Conservation (phyloP, 1,140 invertebrate species). For the Armadillidium nasatum region DNA sequence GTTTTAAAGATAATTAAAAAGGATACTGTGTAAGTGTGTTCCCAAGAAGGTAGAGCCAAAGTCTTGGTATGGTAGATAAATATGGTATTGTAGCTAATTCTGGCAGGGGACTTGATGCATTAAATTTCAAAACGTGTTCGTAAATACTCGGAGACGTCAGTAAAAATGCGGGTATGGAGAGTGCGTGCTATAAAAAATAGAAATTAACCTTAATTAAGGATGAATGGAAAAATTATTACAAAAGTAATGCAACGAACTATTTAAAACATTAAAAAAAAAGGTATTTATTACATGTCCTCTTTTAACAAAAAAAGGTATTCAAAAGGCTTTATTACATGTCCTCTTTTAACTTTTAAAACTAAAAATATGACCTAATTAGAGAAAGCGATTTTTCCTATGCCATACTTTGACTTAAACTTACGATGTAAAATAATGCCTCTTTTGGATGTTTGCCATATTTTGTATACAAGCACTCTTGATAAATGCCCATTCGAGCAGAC, state of each 20-base stretch:
- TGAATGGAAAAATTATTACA: too few species aligned
- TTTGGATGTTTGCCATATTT: constrained; percentile 87
- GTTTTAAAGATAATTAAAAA: constrained; percentile 41
- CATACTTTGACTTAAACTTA: too few species aligned
- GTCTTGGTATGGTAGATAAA: constrained; percentile 49
- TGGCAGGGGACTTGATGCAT: constrained; percentile 51
- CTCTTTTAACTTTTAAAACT: too few species aligned
- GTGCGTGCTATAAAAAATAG: constrained; percentile 62
- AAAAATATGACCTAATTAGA: too few species aligned
- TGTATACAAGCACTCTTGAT: constrained; percentile 83
- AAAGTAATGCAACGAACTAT: too few species aligned
- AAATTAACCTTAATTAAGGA: too few species aligned
- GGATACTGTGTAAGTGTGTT: constrained; percentile 88
- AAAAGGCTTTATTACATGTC: too few species aligned
- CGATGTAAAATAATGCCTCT: constrained; percentile 90
- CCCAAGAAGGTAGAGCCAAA: constrained; percentile 64
- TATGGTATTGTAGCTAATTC: constrained; percentile 50
- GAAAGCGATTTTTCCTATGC: too few species aligned
- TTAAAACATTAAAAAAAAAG: too few species aligned
- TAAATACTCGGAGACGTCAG: constrained; percentile 68
- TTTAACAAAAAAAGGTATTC: too few species aligned
- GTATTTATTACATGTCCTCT: too few species aligned
- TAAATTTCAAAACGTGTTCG: constrained; percentile 57
- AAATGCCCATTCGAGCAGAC: constrained; percentile 93
- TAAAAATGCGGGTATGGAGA: constrained; percentile 80